Evolutionary conservation across 2,888 invertebrate genomes (phyloP).

Genomic region (Nephrotoma appendiculata): DNA sequence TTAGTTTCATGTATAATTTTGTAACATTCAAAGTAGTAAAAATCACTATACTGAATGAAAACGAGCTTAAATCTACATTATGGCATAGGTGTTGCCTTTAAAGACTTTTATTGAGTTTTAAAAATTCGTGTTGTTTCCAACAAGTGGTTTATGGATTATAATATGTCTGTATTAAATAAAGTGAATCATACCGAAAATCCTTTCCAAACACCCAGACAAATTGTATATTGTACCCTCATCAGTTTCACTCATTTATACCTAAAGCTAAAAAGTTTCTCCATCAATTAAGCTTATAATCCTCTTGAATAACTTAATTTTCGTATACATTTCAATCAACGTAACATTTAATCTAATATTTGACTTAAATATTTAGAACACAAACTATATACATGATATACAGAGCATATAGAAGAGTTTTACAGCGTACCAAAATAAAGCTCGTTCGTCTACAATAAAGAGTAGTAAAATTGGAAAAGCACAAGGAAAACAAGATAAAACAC

Average conservation of each 20-base stretch:
- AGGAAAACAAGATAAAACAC: neutral
- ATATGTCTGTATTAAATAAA: no score
- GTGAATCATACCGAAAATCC: neutral
- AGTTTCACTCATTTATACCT: neutral
- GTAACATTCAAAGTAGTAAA: no score
- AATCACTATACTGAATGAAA: no score
- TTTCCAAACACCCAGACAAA: neutral
- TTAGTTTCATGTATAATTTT: no score
- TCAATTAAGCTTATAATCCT: neutral
- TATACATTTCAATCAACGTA: neutral
- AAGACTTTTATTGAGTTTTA: no score
- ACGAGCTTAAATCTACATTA: no score
- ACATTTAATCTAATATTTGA: neutral
- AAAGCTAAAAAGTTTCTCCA: neutral
- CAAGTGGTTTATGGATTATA: no score
- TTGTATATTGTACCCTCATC: neutral
- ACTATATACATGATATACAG: neutral
- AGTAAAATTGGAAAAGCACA: neutral
- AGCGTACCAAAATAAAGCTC: neutral
- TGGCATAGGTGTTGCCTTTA: no score
- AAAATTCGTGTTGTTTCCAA: no score
- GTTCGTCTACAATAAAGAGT: neutral
- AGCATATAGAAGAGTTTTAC: neutral
- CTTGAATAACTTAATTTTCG: neutral
- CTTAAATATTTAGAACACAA: neutral